These are phyloP conservation scores for Choloepus didactylus DNA, from an alignment of 2,797 vertebrate genomes.

Conservation along the genomic window DNA sequence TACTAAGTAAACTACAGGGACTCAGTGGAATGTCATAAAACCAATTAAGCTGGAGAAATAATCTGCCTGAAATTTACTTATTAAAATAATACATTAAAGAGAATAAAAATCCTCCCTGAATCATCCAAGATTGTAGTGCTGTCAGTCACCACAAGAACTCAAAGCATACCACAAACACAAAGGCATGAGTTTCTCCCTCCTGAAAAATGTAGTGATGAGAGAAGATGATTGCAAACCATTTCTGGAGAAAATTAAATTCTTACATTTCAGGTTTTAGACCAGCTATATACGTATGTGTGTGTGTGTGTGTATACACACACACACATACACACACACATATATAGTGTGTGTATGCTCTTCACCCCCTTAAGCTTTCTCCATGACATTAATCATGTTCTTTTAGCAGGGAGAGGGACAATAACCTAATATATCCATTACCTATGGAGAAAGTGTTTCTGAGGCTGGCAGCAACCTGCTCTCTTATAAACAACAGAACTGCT, in stretches of 20 bases:
- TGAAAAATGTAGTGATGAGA: slow-evolving; percentile 66
- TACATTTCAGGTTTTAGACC: slow-evolving; percentile 73
- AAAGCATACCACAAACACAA: slow-evolving; percentile 45
- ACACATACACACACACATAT: background rate
- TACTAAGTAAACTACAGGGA: slow-evolving; percentile 60
- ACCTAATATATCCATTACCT: slow-evolving; percentile 52
- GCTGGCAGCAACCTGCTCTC: background rate
- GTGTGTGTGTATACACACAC: background rate
- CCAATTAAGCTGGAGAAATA: slow-evolving; percentile 68
- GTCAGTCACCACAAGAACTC: slow-evolving; percentile 58
- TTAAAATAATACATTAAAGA: slow-evolving; percentile 75
- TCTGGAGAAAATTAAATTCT: slow-evolving; percentile 78
- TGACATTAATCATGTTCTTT: slow-evolving; percentile 64
- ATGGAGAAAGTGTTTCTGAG: slow-evolving; percentile 41
- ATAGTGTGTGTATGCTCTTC: background rate
- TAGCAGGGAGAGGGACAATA: background rate
- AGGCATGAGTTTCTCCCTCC: background rate
- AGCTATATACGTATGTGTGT: background rate
- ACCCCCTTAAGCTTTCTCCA: slow-evolving; percentile 62
- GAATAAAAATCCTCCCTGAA: slow-evolving; percentile 60
- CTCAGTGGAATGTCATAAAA: slow-evolving; percentile 54
- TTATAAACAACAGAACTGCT: slow-evolving; percentile 50
- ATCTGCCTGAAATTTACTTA: slow-evolving; percentile 66
- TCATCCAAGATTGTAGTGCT: slow-evolving; percentile 46
- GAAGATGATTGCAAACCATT: slow-evolving; percentile 64